Conservation (phyloP, 2,113 vertebrate genomes). For the Prunella fulvescens region DNA sequence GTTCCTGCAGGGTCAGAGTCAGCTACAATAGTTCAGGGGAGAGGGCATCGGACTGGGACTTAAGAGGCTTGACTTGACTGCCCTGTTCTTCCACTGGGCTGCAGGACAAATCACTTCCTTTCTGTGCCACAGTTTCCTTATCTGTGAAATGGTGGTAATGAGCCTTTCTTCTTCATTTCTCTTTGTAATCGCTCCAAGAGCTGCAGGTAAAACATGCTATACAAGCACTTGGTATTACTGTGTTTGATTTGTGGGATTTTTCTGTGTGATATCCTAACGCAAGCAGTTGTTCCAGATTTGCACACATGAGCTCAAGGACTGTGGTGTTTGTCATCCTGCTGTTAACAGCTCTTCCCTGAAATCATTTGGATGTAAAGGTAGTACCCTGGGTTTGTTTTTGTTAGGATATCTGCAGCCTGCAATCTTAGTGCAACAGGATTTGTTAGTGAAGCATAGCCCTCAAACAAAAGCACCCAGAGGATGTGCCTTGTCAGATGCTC, state of each 20-base stretch:
- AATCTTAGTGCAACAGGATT: constrained; percentile 72
- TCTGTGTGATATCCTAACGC: background rate
- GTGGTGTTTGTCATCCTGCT: constrained; percentile 21
- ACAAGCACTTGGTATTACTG: constrained; percentile 27
- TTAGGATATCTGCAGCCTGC: constrained; percentile 55
- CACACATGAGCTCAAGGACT: background rate
- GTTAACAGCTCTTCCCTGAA: constrained; percentile 18
- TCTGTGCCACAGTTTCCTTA: constrained; percentile 57
- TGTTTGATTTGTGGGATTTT: constrained; percentile 53
- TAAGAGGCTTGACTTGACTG: constrained; percentile 59
- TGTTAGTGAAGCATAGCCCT: constrained; percentile 58
- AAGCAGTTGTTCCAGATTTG: constrained; percentile 28
- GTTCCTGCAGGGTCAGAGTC: constrained; percentile 58
- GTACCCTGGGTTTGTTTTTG: constrained; percentile 9
- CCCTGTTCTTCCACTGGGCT: constrained; percentile 50
- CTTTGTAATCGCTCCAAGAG: constrained; percentile 56
- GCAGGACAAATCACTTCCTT: constrained; percentile 61
- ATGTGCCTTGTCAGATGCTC: constrained; percentile 48
- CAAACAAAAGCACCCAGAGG: constrained; percentile 55
- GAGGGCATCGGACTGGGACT: constrained; percentile 60
- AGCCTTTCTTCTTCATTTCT: constrained; percentile 55
- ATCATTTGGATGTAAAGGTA: background rate
- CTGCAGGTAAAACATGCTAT: constrained; percentile 48
- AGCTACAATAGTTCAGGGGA: constrained; percentile 56
- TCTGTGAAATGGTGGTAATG: constrained; percentile 57